Evolutionary conservation across 2,888 invertebrate species (phyloP).

Genomic region (Drosophila subquinaria): DNA sequence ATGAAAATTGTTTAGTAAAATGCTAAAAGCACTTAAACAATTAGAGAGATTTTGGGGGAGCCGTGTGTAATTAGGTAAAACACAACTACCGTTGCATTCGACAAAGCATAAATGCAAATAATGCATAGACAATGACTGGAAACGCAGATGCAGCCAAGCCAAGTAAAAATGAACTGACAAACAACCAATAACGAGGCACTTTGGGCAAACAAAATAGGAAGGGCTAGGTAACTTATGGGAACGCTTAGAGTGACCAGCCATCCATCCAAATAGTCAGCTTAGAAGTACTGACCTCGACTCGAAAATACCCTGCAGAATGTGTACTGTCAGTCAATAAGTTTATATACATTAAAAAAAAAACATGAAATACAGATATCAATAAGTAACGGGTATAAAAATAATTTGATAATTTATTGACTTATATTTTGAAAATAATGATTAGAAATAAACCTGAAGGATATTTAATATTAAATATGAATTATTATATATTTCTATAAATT

Average conservation of each 20-base stretch:
- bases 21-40: conserved; percentile 79
- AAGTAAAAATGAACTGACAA: conserved; percentile 21
- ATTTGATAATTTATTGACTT: background rate
- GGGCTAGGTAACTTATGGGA: conserved; percentile 66
- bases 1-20: conserved; percentile 74
- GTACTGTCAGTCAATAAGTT: background rate
- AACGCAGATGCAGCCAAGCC: conserved; percentile 31
- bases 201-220: conserved; percentile 55
- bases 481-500: too few species aligned
- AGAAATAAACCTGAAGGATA: too few species aligned
- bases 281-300: background rate
- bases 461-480: too few species aligned
- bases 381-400: too few species aligned
- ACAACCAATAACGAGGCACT: conserved; percentile 45
- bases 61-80: conserved; percentile 76
- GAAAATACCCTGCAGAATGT: conserved; percentile 18
- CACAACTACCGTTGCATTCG: conserved; percentile 69
- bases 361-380: too few species aligned
- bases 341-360: background rate
- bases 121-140: conserved; percentile 35
- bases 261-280: conserved; percentile 26
- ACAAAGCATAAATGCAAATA: conserved; percentile 69
- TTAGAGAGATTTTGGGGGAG: conserved; percentile 58
- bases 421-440: background rate
- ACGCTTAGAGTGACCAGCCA: conserved; percentile 58